phyloP scores from a whole-genome alignment of 2,113 vertebrate genomes.

The Hydropotes inermis region DNA sequence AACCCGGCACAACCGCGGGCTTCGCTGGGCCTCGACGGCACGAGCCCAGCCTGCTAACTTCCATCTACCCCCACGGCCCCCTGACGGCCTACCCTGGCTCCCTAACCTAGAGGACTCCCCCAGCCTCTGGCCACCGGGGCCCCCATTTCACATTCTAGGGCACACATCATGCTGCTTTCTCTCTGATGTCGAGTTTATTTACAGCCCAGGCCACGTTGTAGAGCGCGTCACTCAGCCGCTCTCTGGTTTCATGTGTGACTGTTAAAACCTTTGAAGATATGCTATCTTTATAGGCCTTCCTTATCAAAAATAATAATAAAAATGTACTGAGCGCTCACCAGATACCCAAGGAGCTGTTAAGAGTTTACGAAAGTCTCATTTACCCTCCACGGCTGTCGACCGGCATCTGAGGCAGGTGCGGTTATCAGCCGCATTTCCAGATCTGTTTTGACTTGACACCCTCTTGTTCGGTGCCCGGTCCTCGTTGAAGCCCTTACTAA shows the following conservation, averaged over 20 bases:
- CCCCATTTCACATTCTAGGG: background rate
- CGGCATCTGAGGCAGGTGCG: background rate
- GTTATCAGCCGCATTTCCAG: background rate
- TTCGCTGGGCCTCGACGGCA: rapidly evolving
- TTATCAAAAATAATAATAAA: background rate
- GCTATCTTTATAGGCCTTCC: background rate
- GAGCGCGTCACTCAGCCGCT: background rate
- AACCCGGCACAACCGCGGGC: background rate
- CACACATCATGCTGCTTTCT: background rate
- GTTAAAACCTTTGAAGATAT: background rate
- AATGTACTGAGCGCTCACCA: background rate
- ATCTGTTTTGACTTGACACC: background rate
- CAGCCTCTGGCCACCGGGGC: background rate
- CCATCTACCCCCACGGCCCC: background rate
- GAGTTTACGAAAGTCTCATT: background rate
- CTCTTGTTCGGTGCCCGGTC: background rate
- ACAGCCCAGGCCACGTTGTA: rapidly evolving
- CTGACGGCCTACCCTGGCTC: background rate
- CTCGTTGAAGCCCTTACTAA: background rate
- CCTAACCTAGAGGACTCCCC: background rate
- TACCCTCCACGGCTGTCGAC: background rate
- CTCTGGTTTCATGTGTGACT: background rate
- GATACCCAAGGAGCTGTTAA: background rate
- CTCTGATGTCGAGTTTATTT: background rate
- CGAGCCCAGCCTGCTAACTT: rapidly evolving